A percentile compares a stretch with the other conserved stretches of the same genome.
phyloP scores from a whole-genome alignment of 2,113 vertebrate species.

The Numida meleagris region DNA sequence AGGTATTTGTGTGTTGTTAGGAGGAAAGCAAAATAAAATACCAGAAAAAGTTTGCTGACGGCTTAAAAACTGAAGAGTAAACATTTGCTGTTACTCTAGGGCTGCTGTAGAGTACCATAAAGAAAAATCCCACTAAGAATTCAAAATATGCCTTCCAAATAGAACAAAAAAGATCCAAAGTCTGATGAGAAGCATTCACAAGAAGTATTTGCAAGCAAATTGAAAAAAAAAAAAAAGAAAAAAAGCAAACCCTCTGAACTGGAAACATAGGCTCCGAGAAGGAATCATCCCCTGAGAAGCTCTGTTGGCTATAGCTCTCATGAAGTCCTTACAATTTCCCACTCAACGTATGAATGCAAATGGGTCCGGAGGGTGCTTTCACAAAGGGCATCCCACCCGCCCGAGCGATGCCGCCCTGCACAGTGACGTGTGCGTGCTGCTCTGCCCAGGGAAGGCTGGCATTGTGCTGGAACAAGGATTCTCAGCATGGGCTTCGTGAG shows the following conservation, averaged over 20 bases:
- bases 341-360: constrained; percentile 34
- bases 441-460: background rate
- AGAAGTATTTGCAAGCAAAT: background rate
- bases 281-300: constrained; percentile 15
- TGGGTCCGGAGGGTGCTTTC: constrained; percentile 2
- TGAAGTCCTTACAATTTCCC: constrained; percentile 27
- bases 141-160: background rate
- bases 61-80: background rate
- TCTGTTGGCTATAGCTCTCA: constrained; percentile 11
- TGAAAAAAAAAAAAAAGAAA: background rate
- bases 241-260: background rate
- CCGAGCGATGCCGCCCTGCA: background rate
- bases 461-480: constrained; percentile 53
- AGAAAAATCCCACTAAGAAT: background rate
- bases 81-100: background rate
- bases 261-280: background rate
- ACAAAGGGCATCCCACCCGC: constrained; percentile 22
- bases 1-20: background rate
- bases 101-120: background rate
- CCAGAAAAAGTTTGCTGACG: background rate
- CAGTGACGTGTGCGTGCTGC: background rate
- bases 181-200: background rate
- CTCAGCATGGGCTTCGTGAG: constrained; percentile 28
- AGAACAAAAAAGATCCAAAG: background rate
- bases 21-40: background rate